Evolutionary conservation across 2,113 vertebrate species (phyloP), one percentile per base, ranked within the genome.

Genomic region (Aegithalos caudatus): DNA sequence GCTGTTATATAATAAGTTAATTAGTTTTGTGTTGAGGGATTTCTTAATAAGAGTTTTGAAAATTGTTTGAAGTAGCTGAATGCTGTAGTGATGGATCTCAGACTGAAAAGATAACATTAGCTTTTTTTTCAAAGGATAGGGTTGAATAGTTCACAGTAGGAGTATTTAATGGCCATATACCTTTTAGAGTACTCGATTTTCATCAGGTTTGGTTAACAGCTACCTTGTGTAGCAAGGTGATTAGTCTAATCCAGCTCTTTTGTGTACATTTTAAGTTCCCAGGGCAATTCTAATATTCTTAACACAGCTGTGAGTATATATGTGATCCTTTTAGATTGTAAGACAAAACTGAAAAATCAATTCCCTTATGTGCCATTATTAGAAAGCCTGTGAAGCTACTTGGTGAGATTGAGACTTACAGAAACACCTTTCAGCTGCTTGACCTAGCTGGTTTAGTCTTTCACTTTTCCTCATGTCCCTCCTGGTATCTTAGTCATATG

Each of bases 11-110:
- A 81, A 42, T 60, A 88, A 95, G 58, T 89, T 94, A 84, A 92
- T 95, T 81, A 44, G 76, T 86, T 88, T 91, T 97, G 65, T 94
- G 64, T 73, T 81, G 60, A 95, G 72, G 82, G 74, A 88, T 78
- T 74, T 58, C 47, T 84, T 86, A 92, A 83, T 77, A 88, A 81
- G 15, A 22, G 27, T 86, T 92, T 50, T 92, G 86, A 81, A 90
- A 90, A 92, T 78, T 83, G 72, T 90, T 94, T 90, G 86, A 94
- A 94, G 88, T 90, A 83, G 56, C 72, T 81, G 91, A 83, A 92
- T 92, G 83, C 76, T 86, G 44, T 62, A 60, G 71, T 86, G 88
- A 81, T 91, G 71, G 38, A 66, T 88, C 77, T 88, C 64, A 93
- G 78, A 84, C 72, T 66, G 69, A 78, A 92, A 90, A 92, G 88